Evolutionary conservation across 2,888 invertebrate species (phyloP).

Genomic region (Cerastoderma edule): DNA sequence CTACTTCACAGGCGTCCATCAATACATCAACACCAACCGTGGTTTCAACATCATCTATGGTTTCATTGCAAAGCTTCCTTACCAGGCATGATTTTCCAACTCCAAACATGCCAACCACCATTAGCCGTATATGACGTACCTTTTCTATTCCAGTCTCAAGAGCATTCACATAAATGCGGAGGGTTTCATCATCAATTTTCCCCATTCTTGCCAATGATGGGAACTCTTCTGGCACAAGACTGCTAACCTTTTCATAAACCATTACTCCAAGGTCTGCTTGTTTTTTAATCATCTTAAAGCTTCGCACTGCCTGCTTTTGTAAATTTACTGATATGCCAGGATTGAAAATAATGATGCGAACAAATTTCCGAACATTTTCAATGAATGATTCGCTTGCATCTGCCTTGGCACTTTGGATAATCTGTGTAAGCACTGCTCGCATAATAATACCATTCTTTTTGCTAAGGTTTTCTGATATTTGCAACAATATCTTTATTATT

Average conservation of each 20-base stretch:
- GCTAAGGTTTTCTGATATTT: not conserved
- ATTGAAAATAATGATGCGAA: slow-evolving; percentile 9
- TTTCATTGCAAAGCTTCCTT: slow-evolving; percentile 2
- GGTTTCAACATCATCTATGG: not conserved
- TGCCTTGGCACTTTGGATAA: not conserved
- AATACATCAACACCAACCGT: slow-evolving; percentile 14
- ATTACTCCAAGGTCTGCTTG: not conserved
- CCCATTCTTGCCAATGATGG: slow-evolving; percentile 9
- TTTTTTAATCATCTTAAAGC: slow-evolving; percentile 7
- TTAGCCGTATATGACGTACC: not conserved
- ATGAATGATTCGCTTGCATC: not conserved
- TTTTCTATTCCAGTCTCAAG: not conserved
- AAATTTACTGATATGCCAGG: slow-evolving; percentile 12
- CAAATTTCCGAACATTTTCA: slow-evolving; percentile 7
- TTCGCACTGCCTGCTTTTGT: slow-evolving; percentile 10
- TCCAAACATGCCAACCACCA: slow-evolving; percentile 17
- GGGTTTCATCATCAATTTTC: slow-evolving; percentile 7
- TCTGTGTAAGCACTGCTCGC: not conserved
- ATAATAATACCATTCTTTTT: not conserved
- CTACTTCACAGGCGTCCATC: slow-evolving; percentile 13
- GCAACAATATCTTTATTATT: not conserved
- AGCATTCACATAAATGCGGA: not conserved
- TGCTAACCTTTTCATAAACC: not conserved
- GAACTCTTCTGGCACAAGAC: not conserved
- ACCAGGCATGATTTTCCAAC: slow-evolving; percentile 17